Percentiles rank a stretch among this genome's conserved stretches.
phyloP scores from a whole-genome alignment of 2,888 invertebrate genomes.

The Apotomis turbidana region DNA sequence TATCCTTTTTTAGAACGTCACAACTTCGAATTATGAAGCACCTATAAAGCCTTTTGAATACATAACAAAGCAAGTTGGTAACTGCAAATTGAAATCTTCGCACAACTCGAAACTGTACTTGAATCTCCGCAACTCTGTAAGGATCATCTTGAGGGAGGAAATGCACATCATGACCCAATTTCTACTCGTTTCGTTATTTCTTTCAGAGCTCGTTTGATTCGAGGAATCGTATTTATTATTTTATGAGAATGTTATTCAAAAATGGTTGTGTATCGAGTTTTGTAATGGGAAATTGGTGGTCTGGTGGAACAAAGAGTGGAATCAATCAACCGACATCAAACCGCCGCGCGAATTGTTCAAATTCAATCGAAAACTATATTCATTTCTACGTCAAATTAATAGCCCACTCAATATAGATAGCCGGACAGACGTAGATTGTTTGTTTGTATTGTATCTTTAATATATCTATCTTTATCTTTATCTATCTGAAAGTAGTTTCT shows the following conservation, averaged over 20 bases:
- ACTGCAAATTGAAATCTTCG: conserved; percentile 3
- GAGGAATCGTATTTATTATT: background rate
- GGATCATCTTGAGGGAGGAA: conserved; percentile 16
- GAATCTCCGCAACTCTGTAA: conserved; percentile 10
- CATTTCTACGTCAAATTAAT: background rate
- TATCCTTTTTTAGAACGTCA: background rate
- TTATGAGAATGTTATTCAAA: conserved; percentile 11
- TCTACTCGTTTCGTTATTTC: background rate
- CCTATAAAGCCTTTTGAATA: background rate
- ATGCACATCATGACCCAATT: conserved; percentile 24
- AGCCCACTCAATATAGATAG: background rate
- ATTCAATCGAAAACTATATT: conserved; percentile 57
- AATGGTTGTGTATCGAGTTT: conserved; percentile 46
- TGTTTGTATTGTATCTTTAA: background rate
- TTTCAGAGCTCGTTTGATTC: background rate
- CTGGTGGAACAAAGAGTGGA: conserved; percentile 50
- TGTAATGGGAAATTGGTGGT: conserved; percentile 60
- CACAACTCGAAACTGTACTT: background rate
- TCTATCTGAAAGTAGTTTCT: background rate
- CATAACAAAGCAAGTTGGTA: conserved; percentile 4
- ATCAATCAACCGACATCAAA: conserved; percentile 52
- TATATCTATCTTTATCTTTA: too few relatives aligned
- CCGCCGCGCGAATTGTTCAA: conserved; percentile 55
- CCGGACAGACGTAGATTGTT: background rate
- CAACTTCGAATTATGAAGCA: background rate